Base-by-base conservation (phyloP, 1,140 invertebrate species). In the Cyclargus thomasi region DNA sequence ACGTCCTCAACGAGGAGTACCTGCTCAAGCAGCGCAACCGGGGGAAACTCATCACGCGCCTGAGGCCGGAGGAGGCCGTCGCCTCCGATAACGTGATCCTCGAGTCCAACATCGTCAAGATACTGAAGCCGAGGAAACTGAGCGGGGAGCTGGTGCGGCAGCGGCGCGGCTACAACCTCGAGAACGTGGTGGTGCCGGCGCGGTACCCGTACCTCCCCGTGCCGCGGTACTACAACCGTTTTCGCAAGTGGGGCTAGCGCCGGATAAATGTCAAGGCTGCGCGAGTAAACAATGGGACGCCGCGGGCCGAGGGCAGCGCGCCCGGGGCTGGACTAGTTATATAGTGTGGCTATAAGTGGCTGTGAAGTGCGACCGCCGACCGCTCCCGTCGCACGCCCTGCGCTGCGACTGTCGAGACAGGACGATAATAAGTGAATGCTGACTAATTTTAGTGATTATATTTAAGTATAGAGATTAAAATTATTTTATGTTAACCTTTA, bases 81-180 rank as follows among this genome's bases (percentile, higher is more conserved):
- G 83, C 82, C 1, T 78, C 80, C 18, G 90, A 91, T 66, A 90
- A 91, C 76, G 82, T 91, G 35, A 88, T 91, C 55, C 73, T 91
- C 63, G 79, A 91, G 74, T 90, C 89, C 0, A 90, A 90, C 62
- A 76, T 89, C 5, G 79, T 91, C 69, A 85, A 76, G 62, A 82
- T 91, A 35, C 70, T 89, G 36, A 79, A 78, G 67, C 85, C 89
- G 6, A 82, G 79, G 64, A 83, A 79, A 70, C 72, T 72, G 29
- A 78, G 78, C 18, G 76, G 69, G 35, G 79, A 79, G 64, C 76
- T 86, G 18, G 82, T 89, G 65, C 75, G 90, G 68, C 80, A 81
- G 63, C 77, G 85, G n/a, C 82, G 90, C 10, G 90, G 90, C n/a
- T 91, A 91, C 74, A 91, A 91, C 76, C 73, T 91, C 63, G 89